Evolutionary conservation across 2,888 invertebrate species (phyloP).

Genomic region (Acanthosepion lycidas): DNA sequence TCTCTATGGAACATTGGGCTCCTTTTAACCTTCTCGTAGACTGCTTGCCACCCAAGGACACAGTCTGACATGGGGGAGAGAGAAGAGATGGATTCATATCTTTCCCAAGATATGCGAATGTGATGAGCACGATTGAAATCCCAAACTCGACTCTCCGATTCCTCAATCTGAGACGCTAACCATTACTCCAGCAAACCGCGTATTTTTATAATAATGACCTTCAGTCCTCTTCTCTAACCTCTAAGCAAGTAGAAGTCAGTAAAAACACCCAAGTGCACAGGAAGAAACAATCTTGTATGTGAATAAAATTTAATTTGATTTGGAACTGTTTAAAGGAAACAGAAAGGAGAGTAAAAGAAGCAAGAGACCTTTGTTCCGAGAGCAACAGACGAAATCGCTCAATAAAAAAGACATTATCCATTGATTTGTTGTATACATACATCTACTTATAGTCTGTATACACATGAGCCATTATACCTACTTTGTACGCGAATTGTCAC

Average conservation of each 20-base stretch:
- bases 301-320: not conserved
- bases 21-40: too few species aligned
- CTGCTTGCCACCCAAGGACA: too few species aligned
- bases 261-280: not conserved
- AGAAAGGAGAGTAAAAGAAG: not conserved
- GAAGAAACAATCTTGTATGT: not conserved
- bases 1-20: too few species aligned
- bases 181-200: too few species aligned
- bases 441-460: not conserved
- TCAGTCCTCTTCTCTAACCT: not conserved
- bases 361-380: not conserved
- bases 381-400: not conserved
- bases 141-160: too few species aligned
- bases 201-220: too few species aligned
- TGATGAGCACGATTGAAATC: too few species aligned
- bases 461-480: not conserved
- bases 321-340: not conserved
- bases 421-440: not conserved
- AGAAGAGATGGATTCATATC: too few species aligned
- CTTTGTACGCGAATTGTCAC: not conserved
- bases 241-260: not conserved
- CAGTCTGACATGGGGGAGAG: too few species aligned
- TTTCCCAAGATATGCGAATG: too few species aligned
- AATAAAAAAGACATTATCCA: conserved; percentile 23
- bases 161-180: too few species aligned